Base-by-base conservation (phyloP, 2,888 invertebrate genomes). In the Phragmatobia fuliginosa region DNA sequence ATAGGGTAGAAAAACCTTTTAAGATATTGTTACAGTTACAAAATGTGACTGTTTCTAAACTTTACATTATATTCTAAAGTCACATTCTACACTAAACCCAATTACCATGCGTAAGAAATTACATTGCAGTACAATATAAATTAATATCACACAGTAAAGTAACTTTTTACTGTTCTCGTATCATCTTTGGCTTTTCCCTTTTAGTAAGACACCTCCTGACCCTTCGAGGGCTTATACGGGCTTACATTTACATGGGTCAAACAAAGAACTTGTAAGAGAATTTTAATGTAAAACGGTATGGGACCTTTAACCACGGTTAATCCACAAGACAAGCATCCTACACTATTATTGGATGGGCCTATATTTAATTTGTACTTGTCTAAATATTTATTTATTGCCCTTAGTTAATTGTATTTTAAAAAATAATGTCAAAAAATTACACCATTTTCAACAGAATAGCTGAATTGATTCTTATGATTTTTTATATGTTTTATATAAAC, bases 221-320 rank as follows among this genome's bases (percentile, higher is more conserved):
- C 52, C 25, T 52, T 25, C 21, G 45, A 49, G 11, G 52, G 25
- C 52, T 52, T 25, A 52, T 52, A 52, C 10, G 52, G 52, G 25
- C 52, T 52, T n/a, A 36, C 36, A 33, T 59, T 59, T 28, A 59
- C 52, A 52, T 52, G 52, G 52, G 25, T 52, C 52, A 52, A 52
- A 52, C 52, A 52, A 52, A 25, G 52, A 52, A 25, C 25, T 52
- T 52, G 52, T 52, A 25, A 52, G 25, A 52, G 52, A 52, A 52
- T 25, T 52, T 52, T 25, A 52, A 52, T 25, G 52, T 52, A 25
- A 25, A 52, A 52, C 52, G 14, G 52, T 3, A 52, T 25, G 25
- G 11, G 52, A 25, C 52, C n/a, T n/a, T 11, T 25, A 49, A 21
- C 14, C 32, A 33, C 33, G 8, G 25, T 25, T 52, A 52, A 52